A percentile compares a stretch with the other conserved stretches of the same genome.
Conservation (phyloP, 2,888 invertebrate species). For the Eupithecia exiguata region DNA sequence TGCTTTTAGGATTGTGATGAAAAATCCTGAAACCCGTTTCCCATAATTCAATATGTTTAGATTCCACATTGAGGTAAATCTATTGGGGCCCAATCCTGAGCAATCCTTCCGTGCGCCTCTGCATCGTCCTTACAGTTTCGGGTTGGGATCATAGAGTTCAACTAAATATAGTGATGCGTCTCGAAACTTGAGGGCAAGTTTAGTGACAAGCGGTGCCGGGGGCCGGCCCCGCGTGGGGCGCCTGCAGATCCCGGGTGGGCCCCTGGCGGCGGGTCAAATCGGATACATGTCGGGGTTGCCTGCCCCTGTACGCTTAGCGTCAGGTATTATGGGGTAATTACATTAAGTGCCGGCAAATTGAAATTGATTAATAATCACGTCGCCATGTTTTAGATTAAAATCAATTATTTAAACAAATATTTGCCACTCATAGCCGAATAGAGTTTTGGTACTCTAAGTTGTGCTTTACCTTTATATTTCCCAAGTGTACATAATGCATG, state of each 20-base stretch:
- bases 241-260: not conserved
- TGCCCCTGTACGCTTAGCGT: not conserved
- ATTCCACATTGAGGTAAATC: too few species aligned
- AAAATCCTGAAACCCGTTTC: too few species aligned
- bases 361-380: slow-evolving; percentile 15
- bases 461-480: too few species aligned
- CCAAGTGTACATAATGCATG: too few species aligned
- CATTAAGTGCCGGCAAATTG: slow-evolving; percentile 20
- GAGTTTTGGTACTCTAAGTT: too few species aligned
- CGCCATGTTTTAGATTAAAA: not conserved
- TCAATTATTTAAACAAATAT: too few species aligned
- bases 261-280: slow-evolving; percentile 20
- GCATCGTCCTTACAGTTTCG: slow-evolving; percentile 22
- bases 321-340: slow-evolving; percentile 13
- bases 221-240: not conserved
- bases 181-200: slow-evolving; percentile 33
- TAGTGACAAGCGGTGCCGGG: slow-evolving; percentile 22
- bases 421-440: too few species aligned
- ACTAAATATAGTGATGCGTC: slow-evolving; percentile 36
- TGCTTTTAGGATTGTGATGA: too few species aligned
- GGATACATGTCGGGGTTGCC: slow-evolving; percentile 21
- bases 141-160: slow-evolving; percentile 36
- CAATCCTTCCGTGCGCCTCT: slow-evolving; percentile 11
- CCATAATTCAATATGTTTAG: too few species aligned
- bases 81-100: not conserved